Evolutionary conservation across 2,113 vertebrate species (phyloP), one percentile per base, ranked within the genome.

Genomic region (Balaeniceps rex): DNA sequence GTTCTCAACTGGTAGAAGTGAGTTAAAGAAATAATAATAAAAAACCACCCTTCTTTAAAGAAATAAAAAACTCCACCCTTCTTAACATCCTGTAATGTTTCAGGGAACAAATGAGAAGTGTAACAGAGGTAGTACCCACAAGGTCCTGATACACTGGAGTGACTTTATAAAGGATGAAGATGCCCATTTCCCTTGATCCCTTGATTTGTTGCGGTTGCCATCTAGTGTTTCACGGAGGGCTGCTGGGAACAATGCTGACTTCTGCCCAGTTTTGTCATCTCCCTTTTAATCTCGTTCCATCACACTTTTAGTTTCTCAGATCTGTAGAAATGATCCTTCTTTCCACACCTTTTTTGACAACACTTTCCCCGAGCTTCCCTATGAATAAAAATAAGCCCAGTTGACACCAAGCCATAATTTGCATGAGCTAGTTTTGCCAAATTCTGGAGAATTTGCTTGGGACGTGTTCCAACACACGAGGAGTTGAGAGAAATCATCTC

Each of bases 331-430:
- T 54, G 31, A 88, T 93, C 86, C 80, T 97, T 88, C 88, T 92
- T 58, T 96, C 96, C 83, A 58, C 87, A 91, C 91, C 51, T 96
- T 96, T 96, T 87, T 80, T 88, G 49, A 94, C 46, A 94, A 42
- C 91, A 96, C 58, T 87, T 96, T 96, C 74, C 42, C 42, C 1
- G 9, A 95, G 87, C 33, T 93, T 95, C 66, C 63, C 42, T 69
- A 46, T 88, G 94, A 90, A 88, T 94, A 94, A 95, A 97, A 97
- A 95, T 95, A 97, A 91, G 82, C 63, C 81, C 54, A 63, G 66
- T 4, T 95, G 93, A 93, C 87, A 96, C 72, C n/a, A 61, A 95
- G 74, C 23, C 33, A 24, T 76, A 84, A 95, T 97, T 95, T 89
- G n/a, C 87, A 80, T 85, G 54, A 94, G 95, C 52, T 94, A 80